Conservation (phyloP, 2,888 invertebrate genomes). For the Drosophila neonasuta region DNA sequence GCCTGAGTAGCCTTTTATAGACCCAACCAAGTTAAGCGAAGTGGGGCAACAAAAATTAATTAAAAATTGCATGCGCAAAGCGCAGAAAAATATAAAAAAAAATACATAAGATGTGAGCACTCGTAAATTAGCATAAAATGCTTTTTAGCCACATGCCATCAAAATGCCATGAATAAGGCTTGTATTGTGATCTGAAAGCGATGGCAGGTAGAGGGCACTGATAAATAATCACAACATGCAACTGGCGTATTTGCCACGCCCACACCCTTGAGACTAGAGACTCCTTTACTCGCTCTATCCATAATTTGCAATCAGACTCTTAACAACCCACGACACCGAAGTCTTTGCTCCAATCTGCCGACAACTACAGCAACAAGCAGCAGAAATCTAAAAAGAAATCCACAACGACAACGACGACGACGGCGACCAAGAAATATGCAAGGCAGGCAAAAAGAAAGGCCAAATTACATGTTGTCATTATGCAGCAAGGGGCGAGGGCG, state of each 20-base stretch:
- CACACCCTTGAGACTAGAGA: slow-evolving; percentile 24
- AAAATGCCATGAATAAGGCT: slow-evolving; percentile 16
- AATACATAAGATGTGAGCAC: slow-evolving; percentile 25
- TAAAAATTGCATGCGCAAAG: slow-evolving; percentile 49
- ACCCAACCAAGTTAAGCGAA: not conserved
- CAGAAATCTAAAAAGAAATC: slow-evolving; percentile 30
- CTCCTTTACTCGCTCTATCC: slow-evolving; percentile 32
- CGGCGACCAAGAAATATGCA: slow-evolving; percentile 40
- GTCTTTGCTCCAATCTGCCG: slow-evolving; percentile 2
- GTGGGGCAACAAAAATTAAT: slow-evolving; percentile 47
- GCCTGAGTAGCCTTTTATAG: slow-evolving; percentile 2
- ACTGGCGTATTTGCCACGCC: slow-evolving; percentile 40
- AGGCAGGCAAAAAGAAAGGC: slow-evolving; percentile 64
- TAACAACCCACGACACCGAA: slow-evolving; percentile 57
- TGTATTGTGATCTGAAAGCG: slow-evolving; percentile 26
- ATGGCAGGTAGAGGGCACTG: not conserved
- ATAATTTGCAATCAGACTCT: slow-evolving; percentile 71
- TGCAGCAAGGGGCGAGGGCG: slow-evolving; percentile 35
- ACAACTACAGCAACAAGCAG: slow-evolving; percentile 10
- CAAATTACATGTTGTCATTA: slow-evolving; percentile 72
- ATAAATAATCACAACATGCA: slow-evolving; percentile 21
- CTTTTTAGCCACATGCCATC: slow-evolving; percentile 21
- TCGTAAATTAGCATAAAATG: slow-evolving; percentile 66
- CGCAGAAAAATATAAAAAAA: no score
- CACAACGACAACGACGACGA: slow-evolving; percentile 9